phyloP scores from a whole-genome alignment of 2,888 invertebrate species.

The Zaprionus lineosus region DNA sequence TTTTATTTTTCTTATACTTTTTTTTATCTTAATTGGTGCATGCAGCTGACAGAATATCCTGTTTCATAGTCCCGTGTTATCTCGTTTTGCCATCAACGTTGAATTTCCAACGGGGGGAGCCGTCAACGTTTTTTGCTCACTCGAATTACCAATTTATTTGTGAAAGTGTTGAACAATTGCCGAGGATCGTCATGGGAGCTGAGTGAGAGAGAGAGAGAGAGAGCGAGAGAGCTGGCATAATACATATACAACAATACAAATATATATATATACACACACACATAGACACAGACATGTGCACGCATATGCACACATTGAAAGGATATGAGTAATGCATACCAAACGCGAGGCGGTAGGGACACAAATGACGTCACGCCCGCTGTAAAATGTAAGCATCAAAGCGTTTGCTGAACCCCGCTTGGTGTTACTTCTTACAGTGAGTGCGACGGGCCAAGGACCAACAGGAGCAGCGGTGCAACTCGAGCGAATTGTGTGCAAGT shows the following conservation, averaged over 20 bases:
- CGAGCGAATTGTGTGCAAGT: too few species aligned
- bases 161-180: too few species aligned
- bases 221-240: too few species aligned
- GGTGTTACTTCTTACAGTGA: slow-evolving; percentile 99
- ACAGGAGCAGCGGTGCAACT: too few species aligned
- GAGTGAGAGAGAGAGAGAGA: too few species aligned
- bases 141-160: too few species aligned
- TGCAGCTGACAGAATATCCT: slow-evolving; percentile 37
- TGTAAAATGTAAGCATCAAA: slow-evolving; percentile 94
- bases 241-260: neutral
- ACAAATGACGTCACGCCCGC: slow-evolving; percentile 85
- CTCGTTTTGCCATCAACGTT: neutral
- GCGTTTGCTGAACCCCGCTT: slow-evolving; percentile 89
- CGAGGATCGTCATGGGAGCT: neutral
- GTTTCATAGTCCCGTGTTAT: too few species aligned
- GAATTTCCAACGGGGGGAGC: too few species aligned
- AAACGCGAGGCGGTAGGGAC: slow-evolving; percentile 36
- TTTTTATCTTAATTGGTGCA: neutral
- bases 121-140: neutral
- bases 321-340: slow-evolving; percentile 17
- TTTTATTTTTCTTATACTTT: neutral
- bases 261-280: neutral
- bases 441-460: slow-evolving; percentile 83
- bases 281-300: neutral
- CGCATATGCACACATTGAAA: neutral